These are phyloP conservation scores for Nothobranchius furzeri DNA, from an alignment of 2,113 vertebrate genomes.

Conservation along the genomic window DNA sequence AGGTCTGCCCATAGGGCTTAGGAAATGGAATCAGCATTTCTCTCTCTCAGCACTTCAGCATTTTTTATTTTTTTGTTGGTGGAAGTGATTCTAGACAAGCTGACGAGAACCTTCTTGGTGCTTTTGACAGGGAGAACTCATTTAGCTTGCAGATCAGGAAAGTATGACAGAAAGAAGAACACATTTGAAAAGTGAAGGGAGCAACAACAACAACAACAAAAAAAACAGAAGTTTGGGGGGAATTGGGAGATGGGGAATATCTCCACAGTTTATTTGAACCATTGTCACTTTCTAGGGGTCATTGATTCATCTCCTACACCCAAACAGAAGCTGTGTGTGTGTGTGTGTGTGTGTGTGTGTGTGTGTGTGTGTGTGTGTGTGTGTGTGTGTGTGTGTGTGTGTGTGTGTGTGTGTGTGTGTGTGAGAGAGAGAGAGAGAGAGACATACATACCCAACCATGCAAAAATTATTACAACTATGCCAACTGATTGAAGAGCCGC, in stretches of 20 bases:
- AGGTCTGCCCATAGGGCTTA: constrained; percentile 23
- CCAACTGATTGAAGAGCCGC: constrained; percentile 4
- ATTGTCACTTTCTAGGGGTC: constrained; percentile 61
- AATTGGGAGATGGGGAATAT: constrained; percentile 13
- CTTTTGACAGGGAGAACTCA: constrained; percentile 37
- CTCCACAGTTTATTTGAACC: constrained; percentile 57
- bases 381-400: no score
- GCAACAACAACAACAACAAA: constrained; percentile 40
- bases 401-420: no score
- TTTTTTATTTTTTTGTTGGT: constrained; percentile 49
- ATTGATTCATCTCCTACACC: constrained; percentile 48
- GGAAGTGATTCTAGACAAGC: constrained; percentile 62
- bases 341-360: no score
- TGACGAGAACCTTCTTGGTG: constrained; percentile 12
- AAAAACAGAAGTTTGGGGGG: constrained; percentile 8
- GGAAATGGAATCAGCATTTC: constrained; percentile 55
- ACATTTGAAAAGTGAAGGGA: constrained; percentile 28
- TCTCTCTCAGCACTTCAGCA: constrained; percentile 40
- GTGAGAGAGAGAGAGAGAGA: not conserved
- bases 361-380: no score
- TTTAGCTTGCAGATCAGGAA: constrained; percentile 40
- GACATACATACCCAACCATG: constrained; percentile 9
- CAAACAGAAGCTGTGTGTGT: not conserved
- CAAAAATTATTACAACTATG: constrained; percentile 16
- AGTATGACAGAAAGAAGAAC: constrained; percentile 37